A percentile compares a stretch with the other conserved stretches of the same genome.
phyloP scores from a whole-genome alignment of 2,888 invertebrate genomes.

The Drosophila parthenogenetica region DNA sequence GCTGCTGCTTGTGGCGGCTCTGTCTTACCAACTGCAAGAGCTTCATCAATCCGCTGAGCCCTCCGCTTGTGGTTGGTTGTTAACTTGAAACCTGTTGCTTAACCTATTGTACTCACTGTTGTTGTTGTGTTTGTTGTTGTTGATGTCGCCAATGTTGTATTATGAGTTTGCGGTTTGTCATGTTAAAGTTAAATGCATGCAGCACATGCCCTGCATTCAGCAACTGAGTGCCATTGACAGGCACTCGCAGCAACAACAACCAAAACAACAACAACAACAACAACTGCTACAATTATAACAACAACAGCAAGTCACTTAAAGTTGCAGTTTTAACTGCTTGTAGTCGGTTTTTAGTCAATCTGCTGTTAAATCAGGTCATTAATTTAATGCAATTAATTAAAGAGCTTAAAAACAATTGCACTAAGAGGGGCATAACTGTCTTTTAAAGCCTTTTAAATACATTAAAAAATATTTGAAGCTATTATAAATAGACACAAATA shows the following conservation, averaged over 20 bases:
- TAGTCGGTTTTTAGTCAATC: slow-evolving; percentile 58
- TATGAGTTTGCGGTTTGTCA: slow-evolving; percentile 81
- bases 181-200: slow-evolving; percentile 80
- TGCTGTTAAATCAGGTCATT: slow-evolving; percentile 73
- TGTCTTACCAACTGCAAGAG: slow-evolving; percentile 35
- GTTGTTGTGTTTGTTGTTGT: slow-evolving; percentile 56
- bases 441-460: not conserved
- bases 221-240: slow-evolving; percentile 77
- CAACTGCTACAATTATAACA: slow-evolving; percentile 28
- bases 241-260: slow-evolving; percentile 45
- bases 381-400: slow-evolving; percentile 33
- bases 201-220: slow-evolving; percentile 80
- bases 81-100: slow-evolving; percentile 71
- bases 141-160: slow-evolving; percentile 68
- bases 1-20: slow-evolving; percentile 48
- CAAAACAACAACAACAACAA: slow-evolving; percentile 26
- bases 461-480: too few species aligned
- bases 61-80: slow-evolving; percentile 47
- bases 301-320: slow-evolving; percentile 41
- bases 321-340: slow-evolving; percentile 47
- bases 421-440: not conserved
- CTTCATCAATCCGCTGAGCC: slow-evolving; percentile 34
- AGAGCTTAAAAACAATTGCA: not conserved
- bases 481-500: too few species aligned
- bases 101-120: slow-evolving; percentile 8